These are phyloP conservation scores for Lysandra bellargus DNA, from an alignment of 2,888 invertebrate species.

Conservation along the genomic window DNA sequence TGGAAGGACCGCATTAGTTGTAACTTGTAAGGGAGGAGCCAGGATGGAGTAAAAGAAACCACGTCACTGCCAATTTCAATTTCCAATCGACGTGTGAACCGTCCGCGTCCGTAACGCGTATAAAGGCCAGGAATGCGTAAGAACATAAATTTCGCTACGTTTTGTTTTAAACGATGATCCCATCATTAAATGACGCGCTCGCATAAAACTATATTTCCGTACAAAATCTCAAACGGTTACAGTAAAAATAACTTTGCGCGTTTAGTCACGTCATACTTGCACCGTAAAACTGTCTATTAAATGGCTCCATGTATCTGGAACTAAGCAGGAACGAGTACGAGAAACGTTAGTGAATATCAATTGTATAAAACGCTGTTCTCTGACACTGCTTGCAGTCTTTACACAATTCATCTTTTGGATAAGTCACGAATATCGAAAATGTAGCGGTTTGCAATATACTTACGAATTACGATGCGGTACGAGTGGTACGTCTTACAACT, in stretches of 20 bases:
- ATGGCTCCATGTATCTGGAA: not conserved
- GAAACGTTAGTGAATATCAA: no score
- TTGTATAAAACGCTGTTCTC: no score
- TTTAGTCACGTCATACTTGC: slow-evolving; percentile 33
- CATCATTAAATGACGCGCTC: slow-evolving; percentile 29
- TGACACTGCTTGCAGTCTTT: no score
- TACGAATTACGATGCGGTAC: no score
- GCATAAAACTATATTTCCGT: slow-evolving; percentile 26
- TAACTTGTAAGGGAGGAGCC: not conserved
- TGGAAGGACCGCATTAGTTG: no score
- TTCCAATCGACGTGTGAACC: slow-evolving; percentile 5
- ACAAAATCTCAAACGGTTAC: slow-evolving; percentile 20
- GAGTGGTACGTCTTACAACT: no score
- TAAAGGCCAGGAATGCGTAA: slow-evolving; percentile 5
- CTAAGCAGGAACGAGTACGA: no score
- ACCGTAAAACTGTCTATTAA: slow-evolving; percentile 39
- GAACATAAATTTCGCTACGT: slow-evolving; percentile 23
- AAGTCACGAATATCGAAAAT: no score
- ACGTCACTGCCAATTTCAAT: not conserved
- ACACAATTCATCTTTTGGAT: no score
- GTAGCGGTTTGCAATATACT: no score
- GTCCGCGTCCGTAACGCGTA: not conserved
- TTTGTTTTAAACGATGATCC: slow-evolving; percentile 29
- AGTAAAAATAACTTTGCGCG: slow-evolving; percentile 28
- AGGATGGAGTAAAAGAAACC: not conserved